A percentile compares a stretch with the other conserved stretches of the same genome.
Conservation (phyloP, 1,140 invertebrate genomes). For the Antheraea pernyi region DNA sequence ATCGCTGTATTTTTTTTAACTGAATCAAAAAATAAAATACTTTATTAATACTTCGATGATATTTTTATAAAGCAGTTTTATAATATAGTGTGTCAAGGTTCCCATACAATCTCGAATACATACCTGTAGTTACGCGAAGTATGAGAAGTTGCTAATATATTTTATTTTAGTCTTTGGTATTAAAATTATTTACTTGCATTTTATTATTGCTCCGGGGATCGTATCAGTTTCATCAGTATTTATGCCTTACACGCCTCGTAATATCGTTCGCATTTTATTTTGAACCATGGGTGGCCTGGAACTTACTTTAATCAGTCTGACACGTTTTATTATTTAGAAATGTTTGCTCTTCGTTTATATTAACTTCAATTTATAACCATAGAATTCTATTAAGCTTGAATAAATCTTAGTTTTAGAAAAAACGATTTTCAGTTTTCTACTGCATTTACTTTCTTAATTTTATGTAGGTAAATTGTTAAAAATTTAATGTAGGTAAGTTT, state of each 20-base stretch:
- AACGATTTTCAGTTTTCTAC: too few relatives aligned
- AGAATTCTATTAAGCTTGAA: too few relatives aligned
- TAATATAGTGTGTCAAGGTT: neutral
- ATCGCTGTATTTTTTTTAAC: too few relatives aligned
- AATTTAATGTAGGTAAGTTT: too few relatives aligned
- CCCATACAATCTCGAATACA: neutral
- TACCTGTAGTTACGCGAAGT: slow-evolving; percentile 14
- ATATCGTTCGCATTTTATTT: slow-evolving; percentile 55
- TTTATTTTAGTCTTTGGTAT: slow-evolving; percentile 60
- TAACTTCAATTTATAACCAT: neutral
- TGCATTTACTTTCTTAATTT: too few relatives aligned
- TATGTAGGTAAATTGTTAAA: too few relatives aligned
- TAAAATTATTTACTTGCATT: slow-evolving; percentile 59
- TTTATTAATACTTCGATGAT: too few relatives aligned
- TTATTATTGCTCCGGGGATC: slow-evolving; percentile 47
- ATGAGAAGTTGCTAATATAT: slow-evolving; percentile 42
- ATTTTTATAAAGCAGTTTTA: too few relatives aligned
- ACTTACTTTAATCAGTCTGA: slow-evolving; percentile 1
- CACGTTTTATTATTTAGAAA: neutral
- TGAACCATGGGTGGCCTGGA: slow-evolving; percentile 58
- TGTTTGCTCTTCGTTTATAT: neutral
- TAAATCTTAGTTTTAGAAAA: too few relatives aligned
- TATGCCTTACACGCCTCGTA: slow-evolving; percentile 49
- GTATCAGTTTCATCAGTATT: slow-evolving; percentile 65
- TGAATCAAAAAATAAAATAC: too few relatives aligned